These are phyloP conservation scores for Plutomurus gul DNA, from an alignment of 1,140 invertebrate genomes.

Conservation along the genomic window DNA sequence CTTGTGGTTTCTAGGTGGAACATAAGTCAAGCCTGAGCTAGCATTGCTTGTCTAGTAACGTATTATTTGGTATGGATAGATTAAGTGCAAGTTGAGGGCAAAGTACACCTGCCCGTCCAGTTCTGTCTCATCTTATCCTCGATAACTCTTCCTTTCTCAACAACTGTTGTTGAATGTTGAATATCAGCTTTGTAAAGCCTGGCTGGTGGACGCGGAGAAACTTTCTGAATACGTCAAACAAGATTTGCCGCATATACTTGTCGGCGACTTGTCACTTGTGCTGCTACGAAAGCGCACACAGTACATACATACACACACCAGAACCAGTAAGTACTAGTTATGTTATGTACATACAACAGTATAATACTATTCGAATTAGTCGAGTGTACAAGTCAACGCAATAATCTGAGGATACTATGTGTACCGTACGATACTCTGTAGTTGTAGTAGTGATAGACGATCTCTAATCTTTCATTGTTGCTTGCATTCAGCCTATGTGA, in stretches of 20 bases:
- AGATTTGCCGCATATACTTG: constrained; percentile 23
- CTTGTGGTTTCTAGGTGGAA: too few species aligned
- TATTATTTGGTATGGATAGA: background rate
- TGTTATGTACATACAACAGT: too few species aligned
- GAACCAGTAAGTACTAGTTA: too few species aligned
- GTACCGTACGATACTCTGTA: background rate
- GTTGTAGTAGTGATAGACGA: background rate
- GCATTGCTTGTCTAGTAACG: too few species aligned
- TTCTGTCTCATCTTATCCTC: background rate
- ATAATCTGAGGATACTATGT: too few species aligned
- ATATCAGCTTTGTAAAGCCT: constrained; percentile 29
- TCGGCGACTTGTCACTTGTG: constrained; percentile 14
- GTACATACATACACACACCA: too few species aligned
- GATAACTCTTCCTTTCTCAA: background rate
- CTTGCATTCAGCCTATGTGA: too few species aligned
- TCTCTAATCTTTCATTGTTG: constrained; percentile 6
- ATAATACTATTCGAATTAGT: too few species aligned
- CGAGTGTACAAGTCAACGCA: too few species aligned
- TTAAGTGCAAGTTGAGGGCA: background rate
- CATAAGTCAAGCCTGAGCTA: too few species aligned
- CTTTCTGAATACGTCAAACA: constrained; percentile 21
- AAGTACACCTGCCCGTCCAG: background rate
- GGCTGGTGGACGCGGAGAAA: background rate
- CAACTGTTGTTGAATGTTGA: constrained; percentile 20
- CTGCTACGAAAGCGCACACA: background rate